Conservation (phyloP, 2,888 invertebrate species). For the Smittia aterrima region DNA sequence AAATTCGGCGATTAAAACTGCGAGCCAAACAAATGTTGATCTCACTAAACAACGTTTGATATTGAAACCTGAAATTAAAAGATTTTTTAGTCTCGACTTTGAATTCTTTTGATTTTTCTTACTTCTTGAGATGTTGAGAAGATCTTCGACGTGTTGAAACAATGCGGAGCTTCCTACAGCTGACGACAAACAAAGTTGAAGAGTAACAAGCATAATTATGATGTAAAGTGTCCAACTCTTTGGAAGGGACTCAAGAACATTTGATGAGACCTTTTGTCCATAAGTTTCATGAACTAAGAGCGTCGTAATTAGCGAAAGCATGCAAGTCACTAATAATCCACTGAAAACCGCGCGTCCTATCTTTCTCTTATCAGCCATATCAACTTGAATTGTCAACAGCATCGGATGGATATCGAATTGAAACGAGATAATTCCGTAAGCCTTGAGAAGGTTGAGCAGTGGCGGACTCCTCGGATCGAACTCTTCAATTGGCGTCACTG, state of each 20-base stretch:
- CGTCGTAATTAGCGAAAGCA: slow-evolving; percentile 65
- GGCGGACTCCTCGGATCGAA: slow-evolving; percentile 35
- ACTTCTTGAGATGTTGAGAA: slow-evolving; percentile 72
- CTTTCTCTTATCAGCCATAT: slow-evolving; percentile 77
- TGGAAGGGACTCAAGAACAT: slow-evolving; percentile 67
- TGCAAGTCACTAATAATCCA: slow-evolving; percentile 66
- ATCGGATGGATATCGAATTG: slow-evolving; percentile 82
- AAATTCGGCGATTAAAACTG: slow-evolving; percentile 75
- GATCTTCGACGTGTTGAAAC: slow-evolving; percentile 79
- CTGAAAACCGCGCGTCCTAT: slow-evolving; percentile 69
- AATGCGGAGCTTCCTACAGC: slow-evolving; percentile 76
- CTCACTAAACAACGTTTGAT: slow-evolving; percentile 69
- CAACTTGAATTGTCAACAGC: slow-evolving; percentile 85
- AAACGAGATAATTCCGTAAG: slow-evolving; percentile 67
- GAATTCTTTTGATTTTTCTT: slow-evolving; percentile 45
- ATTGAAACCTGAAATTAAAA: slow-evolving; percentile 65
- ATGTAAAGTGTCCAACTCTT: slow-evolving; percentile 63
- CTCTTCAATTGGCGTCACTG: slow-evolving; percentile 46
- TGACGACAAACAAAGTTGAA: slow-evolving; percentile 75
- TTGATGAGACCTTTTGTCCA: slow-evolving; percentile 62
- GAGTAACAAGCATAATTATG: slow-evolving; percentile 69
- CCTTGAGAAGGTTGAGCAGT: slow-evolving; percentile 56
- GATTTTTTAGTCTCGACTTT: neutral
- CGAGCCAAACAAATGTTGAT: slow-evolving; percentile 66
- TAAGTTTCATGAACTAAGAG: slow-evolving; percentile 64